phyloP scores from a whole-genome alignment of 1,140 invertebrate species.

The Drosophila mauritiana region DNA sequence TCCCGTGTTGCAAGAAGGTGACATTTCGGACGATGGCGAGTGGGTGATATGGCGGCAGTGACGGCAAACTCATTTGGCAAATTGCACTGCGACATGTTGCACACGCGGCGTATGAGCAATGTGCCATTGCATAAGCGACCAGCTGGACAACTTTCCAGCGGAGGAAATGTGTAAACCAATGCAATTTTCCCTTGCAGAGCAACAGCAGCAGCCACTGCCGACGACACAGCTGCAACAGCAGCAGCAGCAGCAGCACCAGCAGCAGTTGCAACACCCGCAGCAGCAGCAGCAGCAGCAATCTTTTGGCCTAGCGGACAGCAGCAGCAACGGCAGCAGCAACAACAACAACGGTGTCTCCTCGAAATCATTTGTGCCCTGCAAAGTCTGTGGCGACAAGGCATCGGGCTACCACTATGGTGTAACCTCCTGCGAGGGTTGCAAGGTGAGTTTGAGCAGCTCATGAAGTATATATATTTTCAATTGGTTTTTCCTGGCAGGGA shows the following conservation, averaged over 20 bases:
- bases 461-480: not conserved
- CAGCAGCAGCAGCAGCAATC: constrained; percentile 88
- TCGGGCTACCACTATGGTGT: constrained; percentile 99
- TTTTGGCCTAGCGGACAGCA: constrained; percentile 91
- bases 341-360: constrained; percentile 84
- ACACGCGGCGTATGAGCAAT: constrained; percentile 62
- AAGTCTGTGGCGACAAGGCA: constrained; percentile 99
- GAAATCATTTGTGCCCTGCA: constrained; percentile 96
- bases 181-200: constrained; percentile 69
- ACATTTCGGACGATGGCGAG: constrained; percentile 46
- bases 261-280: constrained; percentile 50
- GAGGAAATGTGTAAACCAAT: constrained; percentile 52
- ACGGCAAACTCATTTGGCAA: constrained; percentile 62
- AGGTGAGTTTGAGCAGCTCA: constrained; percentile 89
- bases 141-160: constrained; percentile 56
- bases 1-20: constrained; percentile 23
- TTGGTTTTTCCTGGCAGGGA: constrained; percentile 86
- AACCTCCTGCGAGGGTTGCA: constrained; percentile 99
- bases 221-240: constrained; percentile 56
- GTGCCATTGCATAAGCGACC: constrained; percentile 52
- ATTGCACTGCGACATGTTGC: constrained; percentile 42
- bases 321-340: constrained; percentile 46
- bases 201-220: constrained; percentile 53
- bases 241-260: constrained; percentile 45
- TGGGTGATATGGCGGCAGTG: constrained; percentile 42